Percentiles rank a stretch among this genome's conserved stretches.
Conservation (phyloP, 2,888 invertebrate species). For the Tetranychus truncatus region DNA sequence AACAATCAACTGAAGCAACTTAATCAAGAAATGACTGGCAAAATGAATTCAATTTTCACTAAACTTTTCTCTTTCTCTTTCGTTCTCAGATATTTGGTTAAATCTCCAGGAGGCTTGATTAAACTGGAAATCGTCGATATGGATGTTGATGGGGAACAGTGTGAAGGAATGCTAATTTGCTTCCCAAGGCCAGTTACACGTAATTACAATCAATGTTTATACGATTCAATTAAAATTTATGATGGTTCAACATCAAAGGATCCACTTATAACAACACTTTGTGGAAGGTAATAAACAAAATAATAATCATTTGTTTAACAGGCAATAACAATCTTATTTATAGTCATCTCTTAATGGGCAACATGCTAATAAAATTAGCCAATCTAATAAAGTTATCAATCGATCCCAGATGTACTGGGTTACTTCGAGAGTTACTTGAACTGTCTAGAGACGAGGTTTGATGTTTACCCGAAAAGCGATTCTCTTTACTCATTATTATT, state of each 20-base stretch:
- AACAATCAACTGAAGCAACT: neutral
- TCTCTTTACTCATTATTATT: no score
- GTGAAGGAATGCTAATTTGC: constrained; percentile 84
- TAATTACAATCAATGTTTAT: constrained; percentile 58
- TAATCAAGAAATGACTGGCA: neutral
- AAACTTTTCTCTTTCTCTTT: neutral
- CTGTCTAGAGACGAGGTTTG: no score
- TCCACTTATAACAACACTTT: constrained; percentile 71
- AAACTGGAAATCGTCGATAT: constrained; percentile 36
- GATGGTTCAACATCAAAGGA: constrained; percentile 72
- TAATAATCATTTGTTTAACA: neutral
- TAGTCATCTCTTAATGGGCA: constrained; percentile 1
- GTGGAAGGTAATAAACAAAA: constrained; percentile 32
- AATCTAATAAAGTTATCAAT: no score
- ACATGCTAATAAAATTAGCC: neutral
- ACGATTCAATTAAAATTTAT: constrained; percentile 70
- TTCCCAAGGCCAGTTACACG: constrained; percentile 73
- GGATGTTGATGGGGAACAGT: constrained; percentile 77
- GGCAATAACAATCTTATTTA: neutral
- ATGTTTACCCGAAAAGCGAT: no score
- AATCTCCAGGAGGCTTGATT: constrained; percentile 31
- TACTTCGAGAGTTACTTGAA: no score
- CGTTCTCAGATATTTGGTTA: constrained; percentile 53
- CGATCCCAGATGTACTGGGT: no score
- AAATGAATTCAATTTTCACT: neutral